Percentiles rank a stretch among this genome's conserved stretches.
phyloP scores from a whole-genome alignment of 2,113 vertebrate species.

The Megaceryle torquata region DNA sequence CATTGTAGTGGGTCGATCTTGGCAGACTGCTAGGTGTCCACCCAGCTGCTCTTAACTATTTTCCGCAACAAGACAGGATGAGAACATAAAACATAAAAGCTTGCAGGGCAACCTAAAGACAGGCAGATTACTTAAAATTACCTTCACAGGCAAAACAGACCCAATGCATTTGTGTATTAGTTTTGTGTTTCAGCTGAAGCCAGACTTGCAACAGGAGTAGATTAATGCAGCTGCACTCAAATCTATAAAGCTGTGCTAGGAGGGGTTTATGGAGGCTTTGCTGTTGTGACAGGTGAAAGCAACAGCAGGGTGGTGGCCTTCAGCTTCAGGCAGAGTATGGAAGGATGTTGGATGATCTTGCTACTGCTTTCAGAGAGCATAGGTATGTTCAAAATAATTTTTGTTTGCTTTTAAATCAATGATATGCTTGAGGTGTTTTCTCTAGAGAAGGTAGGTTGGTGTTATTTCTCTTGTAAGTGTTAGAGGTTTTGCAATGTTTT shows the following conservation, averaged over 20 bases:
- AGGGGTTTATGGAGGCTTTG: rapidly evolving
- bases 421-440: rapidly evolving
- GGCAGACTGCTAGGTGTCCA: neutral
- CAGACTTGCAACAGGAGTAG: neutral
- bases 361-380: rapidly evolving
- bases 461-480: neutral
- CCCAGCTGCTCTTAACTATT: neutral
- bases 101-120: neutral
- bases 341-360: rapidly evolving
- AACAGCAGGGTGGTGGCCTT: rapidly evolving
- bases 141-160: neutral
- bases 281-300: neutral
- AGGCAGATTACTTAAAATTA: neutral
- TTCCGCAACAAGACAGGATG: rapidly evolving
- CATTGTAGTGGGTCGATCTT: neutral
- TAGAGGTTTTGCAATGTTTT: rapidly evolving
- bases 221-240: neutral
- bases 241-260: neutral
- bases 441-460: rapidly evolving
- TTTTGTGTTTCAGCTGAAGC: neutral
- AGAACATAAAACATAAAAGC: rapidly evolving
- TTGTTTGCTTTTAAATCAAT: neutral
- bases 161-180: rapidly evolving
- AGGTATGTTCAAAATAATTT: neutral
- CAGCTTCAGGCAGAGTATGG: rapidly evolving